These are phyloP conservation scores for Cataglyphis cursor DNA, from an alignment of 2,888 invertebrate genomes.

Conservation along the genomic window DNA sequence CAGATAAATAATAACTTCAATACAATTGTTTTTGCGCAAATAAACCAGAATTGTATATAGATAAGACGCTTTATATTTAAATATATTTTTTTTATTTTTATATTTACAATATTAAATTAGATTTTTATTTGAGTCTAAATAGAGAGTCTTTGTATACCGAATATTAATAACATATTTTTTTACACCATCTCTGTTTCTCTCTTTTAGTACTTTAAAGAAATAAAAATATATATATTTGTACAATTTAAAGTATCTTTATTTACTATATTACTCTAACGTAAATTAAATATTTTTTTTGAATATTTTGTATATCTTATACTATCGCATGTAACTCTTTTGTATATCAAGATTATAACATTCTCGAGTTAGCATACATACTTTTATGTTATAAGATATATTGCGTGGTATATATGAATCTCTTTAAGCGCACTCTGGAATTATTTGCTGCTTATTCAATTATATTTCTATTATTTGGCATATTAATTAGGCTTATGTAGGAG, in stretches of 20 bases:
- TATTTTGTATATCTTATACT: slow-evolving; percentile 13
- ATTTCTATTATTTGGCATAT: slow-evolving; percentile 4
- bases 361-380: neutral
- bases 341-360: neutral
- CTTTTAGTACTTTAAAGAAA: neutral
- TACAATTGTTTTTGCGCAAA: neutral
- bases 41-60: neutral
- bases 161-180: neutral
- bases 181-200: neutral
- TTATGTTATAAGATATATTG: slow-evolving; percentile 13
- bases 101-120: neutral
- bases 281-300: neutral
- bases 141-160: neutral
- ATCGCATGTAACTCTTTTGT: neutral
- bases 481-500: slow-evolving; percentile 20
- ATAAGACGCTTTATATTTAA: neutral
- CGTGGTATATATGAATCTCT: neutral
- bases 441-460: slow-evolving; percentile 26
- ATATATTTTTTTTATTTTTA: neutral
- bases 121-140: slow-evolving; percentile 10
- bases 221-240: slow-evolving; percentile 7
- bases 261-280: neutral
- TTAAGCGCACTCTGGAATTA: slow-evolving; percentile 14
- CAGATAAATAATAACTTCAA: neutral
- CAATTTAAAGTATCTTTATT: neutral